Conservation (phyloP, 1,140 invertebrate genomes). For the Melipona quadrifasciata region DNA sequence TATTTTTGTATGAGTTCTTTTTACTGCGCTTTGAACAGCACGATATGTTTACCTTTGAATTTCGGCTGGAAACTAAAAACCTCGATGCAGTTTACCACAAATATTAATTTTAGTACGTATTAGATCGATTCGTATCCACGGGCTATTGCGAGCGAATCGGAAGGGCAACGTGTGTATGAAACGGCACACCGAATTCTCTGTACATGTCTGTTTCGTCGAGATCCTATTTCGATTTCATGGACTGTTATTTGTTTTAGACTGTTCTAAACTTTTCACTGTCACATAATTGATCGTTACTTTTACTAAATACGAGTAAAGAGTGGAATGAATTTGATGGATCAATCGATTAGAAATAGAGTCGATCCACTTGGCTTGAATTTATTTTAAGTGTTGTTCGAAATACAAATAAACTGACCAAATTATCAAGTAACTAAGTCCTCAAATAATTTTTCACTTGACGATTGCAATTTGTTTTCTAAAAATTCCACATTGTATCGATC, state of each 20-base stretch:
- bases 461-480: neutral
- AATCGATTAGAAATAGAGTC: too few relatives aligned
- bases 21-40: neutral
- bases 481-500: neutral
- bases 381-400: too few relatives aligned
- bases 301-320: neutral
- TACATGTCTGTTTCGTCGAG: neutral
- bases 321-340: too few relatives aligned
- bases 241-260: neutral
- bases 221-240: neutral
- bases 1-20: neutral
- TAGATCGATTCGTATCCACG: neutral
- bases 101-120: neutral
- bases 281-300: neutral
- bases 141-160: neutral
- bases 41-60: neutral
- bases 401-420: too few relatives aligned
- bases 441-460: neutral
- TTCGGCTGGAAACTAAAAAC: neutral
- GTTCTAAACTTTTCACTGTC: neutral
- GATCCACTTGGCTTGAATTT: too few relatives aligned
- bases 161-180: neutral
- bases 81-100: neutral
- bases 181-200: neutral
- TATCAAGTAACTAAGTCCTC: too few relatives aligned